Evolutionary conservation across 2,888 invertebrate species (phyloP).

Genomic region (Mantis religiosa): DNA sequence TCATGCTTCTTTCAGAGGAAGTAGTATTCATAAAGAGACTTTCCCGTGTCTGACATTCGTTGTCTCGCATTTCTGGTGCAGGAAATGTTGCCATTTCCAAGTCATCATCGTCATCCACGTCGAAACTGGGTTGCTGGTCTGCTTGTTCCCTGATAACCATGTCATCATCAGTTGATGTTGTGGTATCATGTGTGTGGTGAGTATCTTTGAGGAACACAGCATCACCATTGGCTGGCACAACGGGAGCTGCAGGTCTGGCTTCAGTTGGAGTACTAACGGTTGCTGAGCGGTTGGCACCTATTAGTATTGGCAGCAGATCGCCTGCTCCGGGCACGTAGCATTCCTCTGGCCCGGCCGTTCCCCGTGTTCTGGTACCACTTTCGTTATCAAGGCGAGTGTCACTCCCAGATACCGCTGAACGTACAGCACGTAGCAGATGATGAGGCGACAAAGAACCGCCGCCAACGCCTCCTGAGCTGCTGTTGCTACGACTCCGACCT

Average conservation of each 20-base stretch:
- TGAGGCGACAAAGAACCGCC: slow-evolving; percentile 32
- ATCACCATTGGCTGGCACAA: slow-evolving; percentile 33
- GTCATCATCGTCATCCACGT: slow-evolving; percentile 11
- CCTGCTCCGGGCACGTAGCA: slow-evolving; percentile 48
- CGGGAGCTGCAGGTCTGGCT: slow-evolving; percentile 21
- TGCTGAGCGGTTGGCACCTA: slow-evolving; percentile 15
- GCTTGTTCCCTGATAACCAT: background rate
- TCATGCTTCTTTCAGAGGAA: slow-evolving; percentile 42
- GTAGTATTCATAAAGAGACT: slow-evolving; percentile 56
- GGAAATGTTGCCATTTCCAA: slow-evolving; percentile 16
- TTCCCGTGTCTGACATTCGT: slow-evolving; percentile 79
- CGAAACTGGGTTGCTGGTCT: background rate
- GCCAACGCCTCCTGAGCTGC: slow-evolving; percentile 35
- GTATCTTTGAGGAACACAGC: slow-evolving; percentile 26
- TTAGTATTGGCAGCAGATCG: slow-evolving; percentile 28
- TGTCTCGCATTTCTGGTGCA: slow-evolving; percentile 63
- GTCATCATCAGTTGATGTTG: background rate
- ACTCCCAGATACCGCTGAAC: slow-evolving; percentile 34
- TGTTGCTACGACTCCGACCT: slow-evolving; percentile 37
- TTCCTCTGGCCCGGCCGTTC: slow-evolving; percentile 29
- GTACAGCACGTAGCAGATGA: slow-evolving; percentile 9
- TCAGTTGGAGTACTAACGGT: slow-evolving; percentile 26
- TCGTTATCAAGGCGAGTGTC: slow-evolving; percentile 33
- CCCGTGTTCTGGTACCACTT: slow-evolving; percentile 36
- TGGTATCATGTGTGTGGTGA: background rate